These are phyloP conservation scores for Jaculus jaculus DNA, from an alignment of 2,113 vertebrate genomes.

Conservation along the genomic window DNA sequence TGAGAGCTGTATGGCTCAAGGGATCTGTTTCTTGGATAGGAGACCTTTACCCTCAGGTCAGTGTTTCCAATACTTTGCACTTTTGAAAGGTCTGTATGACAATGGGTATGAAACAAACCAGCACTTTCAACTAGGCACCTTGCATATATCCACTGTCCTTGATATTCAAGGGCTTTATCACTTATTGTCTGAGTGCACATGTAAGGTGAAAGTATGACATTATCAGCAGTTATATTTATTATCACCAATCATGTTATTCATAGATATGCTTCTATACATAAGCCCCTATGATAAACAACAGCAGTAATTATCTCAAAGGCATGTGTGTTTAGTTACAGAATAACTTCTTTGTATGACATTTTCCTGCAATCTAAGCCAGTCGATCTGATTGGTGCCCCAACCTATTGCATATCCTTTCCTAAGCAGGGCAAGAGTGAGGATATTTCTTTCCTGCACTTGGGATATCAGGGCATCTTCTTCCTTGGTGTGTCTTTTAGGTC, in stretches of 20 bases:
- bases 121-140: slow-evolving; percentile 34
- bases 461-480: neutral
- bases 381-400: neutral
- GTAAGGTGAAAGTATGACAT: slow-evolving; percentile 2
- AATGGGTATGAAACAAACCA: slow-evolving; percentile 65
- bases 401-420: neutral
- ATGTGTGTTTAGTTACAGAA: neutral
- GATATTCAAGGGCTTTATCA: neutral
- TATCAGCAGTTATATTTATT: slow-evolving; percentile 17
- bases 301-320: neutral
- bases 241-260: slow-evolving; percentile 29
- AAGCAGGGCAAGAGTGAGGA: no score
- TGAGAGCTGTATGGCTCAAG: slow-evolving; percentile 64
- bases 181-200: neutral
- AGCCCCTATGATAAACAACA: neutral
- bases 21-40: slow-evolving; percentile 68
- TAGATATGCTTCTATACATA: slow-evolving; percentile 6
- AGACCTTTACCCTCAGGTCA: slow-evolving; percentile 71
- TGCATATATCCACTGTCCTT: neutral
- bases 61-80: slow-evolving; percentile 65
- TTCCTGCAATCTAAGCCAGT: neutral
- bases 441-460: slow-evolving; percentile 19
- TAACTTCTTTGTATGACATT: slow-evolving; percentile 21
- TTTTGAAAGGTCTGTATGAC: slow-evolving; percentile 70
- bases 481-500: slow-evolving; percentile 8